phyloP scores from a whole-genome alignment of 2,888 invertebrate genomes.

The Acrobasis repandana region DNA sequence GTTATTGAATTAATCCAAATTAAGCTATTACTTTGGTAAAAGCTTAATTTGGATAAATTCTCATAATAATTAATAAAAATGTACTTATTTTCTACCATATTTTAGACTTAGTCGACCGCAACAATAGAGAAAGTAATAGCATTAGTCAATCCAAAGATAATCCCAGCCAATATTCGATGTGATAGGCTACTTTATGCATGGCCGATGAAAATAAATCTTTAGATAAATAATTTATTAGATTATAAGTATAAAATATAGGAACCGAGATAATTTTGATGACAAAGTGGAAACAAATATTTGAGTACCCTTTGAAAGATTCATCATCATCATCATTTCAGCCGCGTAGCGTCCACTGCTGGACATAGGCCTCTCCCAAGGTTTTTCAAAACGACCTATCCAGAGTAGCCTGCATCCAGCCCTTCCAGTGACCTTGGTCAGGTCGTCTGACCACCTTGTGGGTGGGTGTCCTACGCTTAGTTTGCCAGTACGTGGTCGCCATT shows the following conservation, averaged over 20 bases:
- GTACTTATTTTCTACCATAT: neutral
- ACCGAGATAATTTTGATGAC: neutral
- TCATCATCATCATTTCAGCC: too few relatives aligned
- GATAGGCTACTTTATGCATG: neutral
- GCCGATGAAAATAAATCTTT: neutral
- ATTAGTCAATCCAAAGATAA: slow-evolving; percentile 21
- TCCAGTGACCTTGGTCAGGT: too few relatives aligned
- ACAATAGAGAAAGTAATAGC: slow-evolving; percentile 4
- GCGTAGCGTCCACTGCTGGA: too few relatives aligned
- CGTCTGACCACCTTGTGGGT: too few relatives aligned
- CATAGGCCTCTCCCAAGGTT: too few relatives aligned
- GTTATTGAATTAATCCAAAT: too few relatives aligned
- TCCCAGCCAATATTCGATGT: slow-evolving; percentile 25
- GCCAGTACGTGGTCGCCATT: too few relatives aligned
- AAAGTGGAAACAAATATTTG: neutral
- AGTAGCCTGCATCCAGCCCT: too few relatives aligned
- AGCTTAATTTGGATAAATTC: neutral
- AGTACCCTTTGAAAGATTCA: too few relatives aligned
- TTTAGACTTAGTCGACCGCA: neutral
- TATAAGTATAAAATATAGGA: neutral
- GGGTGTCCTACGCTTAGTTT: too few relatives aligned
- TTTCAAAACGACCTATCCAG: too few relatives aligned
- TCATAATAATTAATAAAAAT: neutral
- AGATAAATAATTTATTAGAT: neutral
- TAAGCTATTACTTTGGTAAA: too few relatives aligned